These are phyloP conservation scores for Thereva unica DNA, from an alignment of 2,888 invertebrate species.

Conservation along the genomic window DNA sequence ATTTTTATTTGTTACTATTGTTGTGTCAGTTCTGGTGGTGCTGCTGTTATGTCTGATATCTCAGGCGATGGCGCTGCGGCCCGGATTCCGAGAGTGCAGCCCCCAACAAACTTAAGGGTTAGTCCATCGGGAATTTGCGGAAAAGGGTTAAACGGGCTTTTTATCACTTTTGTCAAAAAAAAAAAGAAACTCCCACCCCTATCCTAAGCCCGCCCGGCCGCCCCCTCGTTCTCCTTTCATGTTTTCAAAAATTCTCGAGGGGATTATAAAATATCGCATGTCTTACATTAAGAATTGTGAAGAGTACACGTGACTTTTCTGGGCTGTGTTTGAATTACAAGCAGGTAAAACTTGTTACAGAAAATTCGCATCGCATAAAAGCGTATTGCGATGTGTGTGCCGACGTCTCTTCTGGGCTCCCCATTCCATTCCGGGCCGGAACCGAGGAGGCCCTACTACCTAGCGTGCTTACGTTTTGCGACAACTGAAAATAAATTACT, in stretches of 20 bases:
- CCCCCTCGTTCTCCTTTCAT: slow-evolving; percentile 18
- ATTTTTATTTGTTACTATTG: slow-evolving; percentile 33
- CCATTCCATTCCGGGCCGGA: no score
- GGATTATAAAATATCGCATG: slow-evolving; percentile 26
- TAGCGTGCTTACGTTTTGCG: no score
- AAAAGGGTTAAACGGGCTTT: slow-evolving; percentile 35
- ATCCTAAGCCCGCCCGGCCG: no score
- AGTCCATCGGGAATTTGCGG: slow-evolving; percentile 21
- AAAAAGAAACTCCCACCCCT: not conserved
- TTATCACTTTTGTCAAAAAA: slow-evolving; percentile 36
- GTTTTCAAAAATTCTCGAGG: slow-evolving; percentile 18
- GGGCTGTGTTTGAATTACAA: no score
- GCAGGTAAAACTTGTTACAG: no score
- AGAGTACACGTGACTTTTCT: no score
- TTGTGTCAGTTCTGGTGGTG: slow-evolving; percentile 22
- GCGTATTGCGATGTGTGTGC: no score
- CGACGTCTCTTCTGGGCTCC: no score
- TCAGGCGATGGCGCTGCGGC: not conserved
- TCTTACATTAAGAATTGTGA: not conserved
- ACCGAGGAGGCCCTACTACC: no score
- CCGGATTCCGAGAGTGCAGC: slow-evolving; percentile 7
- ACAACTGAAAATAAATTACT: no score
- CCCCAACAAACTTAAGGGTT: slow-evolving; percentile 20
- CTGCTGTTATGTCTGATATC: no score
- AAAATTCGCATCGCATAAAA: no score